Conservation (phyloP, 1,140 invertebrate genomes). For the Hestina assimilis region DNA sequence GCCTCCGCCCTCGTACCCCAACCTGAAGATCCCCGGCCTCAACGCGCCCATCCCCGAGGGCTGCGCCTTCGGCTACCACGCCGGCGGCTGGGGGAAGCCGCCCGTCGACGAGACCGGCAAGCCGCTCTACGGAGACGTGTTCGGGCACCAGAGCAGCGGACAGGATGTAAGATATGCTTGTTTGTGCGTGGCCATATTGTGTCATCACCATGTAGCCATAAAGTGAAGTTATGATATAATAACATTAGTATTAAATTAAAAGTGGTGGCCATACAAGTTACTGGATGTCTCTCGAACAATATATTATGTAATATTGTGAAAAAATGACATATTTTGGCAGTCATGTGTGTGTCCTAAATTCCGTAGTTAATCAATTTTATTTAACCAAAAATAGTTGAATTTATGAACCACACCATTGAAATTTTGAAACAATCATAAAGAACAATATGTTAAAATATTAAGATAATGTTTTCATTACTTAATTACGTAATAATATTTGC, state of each 20-base stretch:
- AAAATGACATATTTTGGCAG: too few relatives aligned
- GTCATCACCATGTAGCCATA: too few relatives aligned
- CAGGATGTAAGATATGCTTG: slow-evolving; percentile 79
- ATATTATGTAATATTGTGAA: too few relatives aligned
- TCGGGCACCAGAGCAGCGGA: slow-evolving; percentile 86
- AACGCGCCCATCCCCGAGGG: slow-evolving; percentile 97
- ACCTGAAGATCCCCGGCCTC: slow-evolving; percentile 96
- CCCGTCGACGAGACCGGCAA: slow-evolving; percentile 99
- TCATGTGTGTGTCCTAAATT: too few relatives aligned
- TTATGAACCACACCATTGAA: neutral
- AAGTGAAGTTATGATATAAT: too few relatives aligned
- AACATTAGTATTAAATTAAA: too few relatives aligned
- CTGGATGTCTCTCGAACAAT: too few relatives aligned
- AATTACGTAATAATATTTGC: neutral
- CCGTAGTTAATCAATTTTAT: neutral
- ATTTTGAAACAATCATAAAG: too few relatives aligned
- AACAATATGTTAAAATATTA: too few relatives aligned
- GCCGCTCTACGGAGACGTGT: slow-evolving; percentile 99
- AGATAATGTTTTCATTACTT: too few relatives aligned
- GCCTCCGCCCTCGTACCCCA: slow-evolving; percentile 99
- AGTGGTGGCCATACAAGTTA: too few relatives aligned
- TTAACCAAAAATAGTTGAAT: neutral
- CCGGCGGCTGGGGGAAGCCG: slow-evolving; percentile 99
- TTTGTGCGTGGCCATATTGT: too few relatives aligned
- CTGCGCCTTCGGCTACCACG: slow-evolving; percentile 99